Evolutionary conservation across 2,888 invertebrate genomes (phyloP), one percentile per base, ranked within the genome.

Genomic region (Lymantria dispar): DNA sequence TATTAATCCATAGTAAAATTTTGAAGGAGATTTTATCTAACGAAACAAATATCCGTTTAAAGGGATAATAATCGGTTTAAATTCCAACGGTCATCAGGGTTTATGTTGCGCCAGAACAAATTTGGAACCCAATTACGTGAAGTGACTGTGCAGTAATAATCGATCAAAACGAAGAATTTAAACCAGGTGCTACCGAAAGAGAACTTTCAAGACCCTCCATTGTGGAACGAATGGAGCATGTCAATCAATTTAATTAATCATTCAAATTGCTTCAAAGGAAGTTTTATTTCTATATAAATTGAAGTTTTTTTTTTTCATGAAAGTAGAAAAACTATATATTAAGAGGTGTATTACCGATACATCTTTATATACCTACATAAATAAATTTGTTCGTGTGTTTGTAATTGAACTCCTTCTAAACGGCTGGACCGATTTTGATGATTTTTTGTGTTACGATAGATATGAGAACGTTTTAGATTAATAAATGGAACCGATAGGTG

Each of bases 211-310:
- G 77, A 87, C 88, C 88, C 80, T 77, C 84, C 87, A 68, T 80
- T 52, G 83, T 75, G 88, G 68, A 78, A 68, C 87, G 76, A 85
- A 89, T 83, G 78, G 68, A 69, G 69, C 87, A 77, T 83, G 81
- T 84, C 87, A 88, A 89, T 87, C 81, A 80, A 74, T 76, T 80
- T 86, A 87, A 88, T 89, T 88, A 87, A 87, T 90, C 83, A 83
- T 83, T 84, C 72, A 76, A 77, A 79, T 70, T 70, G 72, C 64
- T 71, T 56, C 66, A 72, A 75, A 74, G 70, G 67, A 75, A 72
- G 75, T 77, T 45, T 81, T 78, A 56, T 76, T 60, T 57, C 49
- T 48, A 50, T 46, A 48, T 56, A 65, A 65, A 53, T 62, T 61
- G 43, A 22, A 22, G 22, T 2, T 22, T 22, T 22, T 22, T 22